Evolutionary conservation across 2,888 invertebrate genomes (phyloP).

Genomic region (Leucozona laternaria): DNA sequence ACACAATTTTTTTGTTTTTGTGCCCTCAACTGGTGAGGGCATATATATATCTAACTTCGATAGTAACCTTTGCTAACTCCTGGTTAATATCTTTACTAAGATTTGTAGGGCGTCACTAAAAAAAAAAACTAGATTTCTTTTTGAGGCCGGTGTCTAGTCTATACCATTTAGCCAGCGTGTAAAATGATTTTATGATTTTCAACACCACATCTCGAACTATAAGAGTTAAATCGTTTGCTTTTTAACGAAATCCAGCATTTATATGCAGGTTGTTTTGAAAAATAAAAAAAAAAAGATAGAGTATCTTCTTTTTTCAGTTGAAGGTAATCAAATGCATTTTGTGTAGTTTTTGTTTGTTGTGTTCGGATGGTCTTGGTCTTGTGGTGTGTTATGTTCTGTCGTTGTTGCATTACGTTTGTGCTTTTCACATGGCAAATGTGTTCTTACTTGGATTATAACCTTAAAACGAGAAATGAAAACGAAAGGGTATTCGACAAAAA

Average conservation of each 20-base stretch:
- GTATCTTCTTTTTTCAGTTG: constrained; percentile 6
- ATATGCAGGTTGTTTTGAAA: constrained; percentile 33
- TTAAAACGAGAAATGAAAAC: constrained; percentile 53
- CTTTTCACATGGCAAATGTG: constrained; percentile 13
- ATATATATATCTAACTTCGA: too few relatives aligned
- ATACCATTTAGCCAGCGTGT: too few relatives aligned
- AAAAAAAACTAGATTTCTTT: too few relatives aligned
- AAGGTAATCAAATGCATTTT: constrained; percentile 31
- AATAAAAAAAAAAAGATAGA: constrained; percentile 4
- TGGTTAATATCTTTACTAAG: too few relatives aligned
- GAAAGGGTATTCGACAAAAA: constrained; percentile 59
- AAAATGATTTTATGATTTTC: not conserved
- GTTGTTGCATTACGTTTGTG: constrained; percentile 6
- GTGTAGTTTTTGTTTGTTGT: constrained; percentile 15
- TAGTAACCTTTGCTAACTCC: too few relatives aligned
- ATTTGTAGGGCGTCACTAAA: too few relatives aligned
- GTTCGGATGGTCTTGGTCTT: constrained; percentile 1
- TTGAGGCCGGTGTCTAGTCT: too few relatives aligned
- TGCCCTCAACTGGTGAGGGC: too few relatives aligned
- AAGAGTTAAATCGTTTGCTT: not conserved
- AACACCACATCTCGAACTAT: not conserved
- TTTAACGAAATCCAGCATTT: constrained; percentile 9
- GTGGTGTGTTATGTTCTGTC: constrained; percentile 8
- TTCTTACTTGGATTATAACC: constrained; percentile 23
- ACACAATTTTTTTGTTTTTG: too few relatives aligned